phyloP scores from a whole-genome alignment of 2,113 vertebrate genomes.

The Stigmatopora argus region DNA sequence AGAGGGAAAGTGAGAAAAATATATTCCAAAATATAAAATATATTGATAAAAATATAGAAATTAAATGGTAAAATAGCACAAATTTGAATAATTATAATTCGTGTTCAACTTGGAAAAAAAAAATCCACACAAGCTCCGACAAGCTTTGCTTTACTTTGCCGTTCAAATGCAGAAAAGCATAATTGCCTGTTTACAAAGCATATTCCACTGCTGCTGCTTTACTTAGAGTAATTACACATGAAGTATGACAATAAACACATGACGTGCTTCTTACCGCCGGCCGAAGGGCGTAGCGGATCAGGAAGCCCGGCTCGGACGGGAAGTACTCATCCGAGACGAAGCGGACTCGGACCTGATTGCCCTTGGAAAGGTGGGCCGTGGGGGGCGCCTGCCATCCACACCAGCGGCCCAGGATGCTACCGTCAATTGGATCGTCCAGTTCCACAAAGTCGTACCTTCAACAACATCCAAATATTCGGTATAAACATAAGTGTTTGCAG shows the following conservation, averaged over 20 bases:
- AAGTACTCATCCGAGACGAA: slow-evolving; percentile 97
- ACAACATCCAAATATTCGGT: not conserved
- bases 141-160: slow-evolving; percentile 21
- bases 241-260: not conserved
- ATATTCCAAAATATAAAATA: not conserved
- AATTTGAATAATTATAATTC: not conserved
- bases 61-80: not conserved
- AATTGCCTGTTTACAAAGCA: slow-evolving; percentile 27
- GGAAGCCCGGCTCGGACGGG: slow-evolving; percentile 91
- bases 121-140: slow-evolving; percentile 21
- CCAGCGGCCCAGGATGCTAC: slow-evolving; percentile 88
- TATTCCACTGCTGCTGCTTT: not conserved
- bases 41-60: not conserved
- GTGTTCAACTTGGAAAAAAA: slow-evolving; percentile 8
- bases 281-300: slow-evolving; percentile 83
- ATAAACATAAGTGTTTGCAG: too few species aligned
- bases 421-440: slow-evolving; percentile 86
- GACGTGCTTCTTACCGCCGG: slow-evolving; percentile 73
- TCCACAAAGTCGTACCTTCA: slow-evolving; percentile 94
- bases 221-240: not conserved
- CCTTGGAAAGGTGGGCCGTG: slow-evolving; percentile 80
- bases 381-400: slow-evolving; percentile 83
- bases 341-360: slow-evolving; percentile 87
- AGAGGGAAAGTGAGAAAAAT: not conserved
- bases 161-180: slow-evolving; percentile 15